Evolutionary conservation across 1,140 invertebrate genomes (phyloP).

Genomic region (Gonatopus flavifemur): DNA sequence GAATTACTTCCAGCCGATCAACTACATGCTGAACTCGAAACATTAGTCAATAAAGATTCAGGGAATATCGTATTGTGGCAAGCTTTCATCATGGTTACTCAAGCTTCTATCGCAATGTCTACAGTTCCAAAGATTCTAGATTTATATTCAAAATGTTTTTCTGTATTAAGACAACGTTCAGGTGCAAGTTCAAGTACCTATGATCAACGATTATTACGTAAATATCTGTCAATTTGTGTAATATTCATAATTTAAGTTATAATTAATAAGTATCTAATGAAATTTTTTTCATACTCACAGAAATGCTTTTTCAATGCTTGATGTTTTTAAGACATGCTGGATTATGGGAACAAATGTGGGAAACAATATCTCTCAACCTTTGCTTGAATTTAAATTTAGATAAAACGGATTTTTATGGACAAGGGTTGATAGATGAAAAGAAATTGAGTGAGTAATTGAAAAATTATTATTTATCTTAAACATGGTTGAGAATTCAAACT

Average conservation of each 20-base stretch:
- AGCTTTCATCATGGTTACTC: slow-evolving; percentile 60
- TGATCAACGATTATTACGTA: slow-evolving; percentile 42
- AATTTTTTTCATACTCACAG: slow-evolving; percentile 27
- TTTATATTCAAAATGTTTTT: slow-evolving; percentile 62
- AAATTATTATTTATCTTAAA: not conserved
- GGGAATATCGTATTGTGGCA: slow-evolving; percentile 64
- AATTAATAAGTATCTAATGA: not conserved
- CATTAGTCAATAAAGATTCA: slow-evolving; percentile 58
- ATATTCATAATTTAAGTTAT: slow-evolving; percentile 2
- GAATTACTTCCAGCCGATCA: slow-evolving; percentile 59
- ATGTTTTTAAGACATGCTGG: slow-evolving; percentile 69
- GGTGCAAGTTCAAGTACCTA: slow-evolving; percentile 34
- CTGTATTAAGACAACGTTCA: slow-evolving; percentile 56
- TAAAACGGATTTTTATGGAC: slow-evolving; percentile 49
- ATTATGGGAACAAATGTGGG: slow-evolving; percentile 67
- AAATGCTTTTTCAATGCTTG: slow-evolving; percentile 63
- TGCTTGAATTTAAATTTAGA: slow-evolving; percentile 61
- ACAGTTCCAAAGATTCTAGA: slow-evolving; percentile 60
- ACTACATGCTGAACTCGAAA: slow-evolving; percentile 54
- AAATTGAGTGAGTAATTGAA: slow-evolving; percentile 49
- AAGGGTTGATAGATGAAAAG: slow-evolving; percentile 54
- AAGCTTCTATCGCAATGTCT: slow-evolving; percentile 65
- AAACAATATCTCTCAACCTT: slow-evolving; percentile 62
- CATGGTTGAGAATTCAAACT: not conserved
- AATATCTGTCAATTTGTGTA: slow-evolving; percentile 11